These are phyloP conservation scores for Heliconius hermathena DNA, from an alignment of 1,140 invertebrate genomes.

Conservation along the genomic window DNA sequence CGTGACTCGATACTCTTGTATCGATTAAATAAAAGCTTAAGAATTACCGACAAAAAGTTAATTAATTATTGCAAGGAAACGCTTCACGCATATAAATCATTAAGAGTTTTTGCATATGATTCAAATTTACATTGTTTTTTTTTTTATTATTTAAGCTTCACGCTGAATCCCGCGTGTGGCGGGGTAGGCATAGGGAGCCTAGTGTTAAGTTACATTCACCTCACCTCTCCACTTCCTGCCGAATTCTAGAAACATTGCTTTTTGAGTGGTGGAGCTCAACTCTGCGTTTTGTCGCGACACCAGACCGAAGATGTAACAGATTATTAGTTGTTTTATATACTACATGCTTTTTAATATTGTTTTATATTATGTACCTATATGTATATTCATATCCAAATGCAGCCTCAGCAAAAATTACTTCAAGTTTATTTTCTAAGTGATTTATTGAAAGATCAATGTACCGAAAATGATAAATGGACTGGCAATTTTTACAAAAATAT, in stretches of 20 bases:
- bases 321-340: too few species aligned
- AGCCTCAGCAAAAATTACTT: neutral
- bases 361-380: too few species aligned
- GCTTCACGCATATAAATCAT: neutral
- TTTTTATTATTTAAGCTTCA: too few species aligned
- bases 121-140: neutral
- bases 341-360: too few species aligned
- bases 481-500: neutral
- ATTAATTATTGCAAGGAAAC: neutral
- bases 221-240: too few species aligned
- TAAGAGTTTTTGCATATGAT: neutral
- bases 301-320: too few species aligned
- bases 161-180: too few species aligned
- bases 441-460: neutral
- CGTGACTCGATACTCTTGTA: slow-evolving; percentile 1
- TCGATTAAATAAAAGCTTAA: neutral
- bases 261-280: too few species aligned
- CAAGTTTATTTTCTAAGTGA: neutral
- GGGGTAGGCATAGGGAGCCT: too few species aligned
- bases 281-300: too few species aligned
- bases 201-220: too few species aligned
- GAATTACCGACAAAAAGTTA: neutral
- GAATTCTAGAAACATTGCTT: too few species aligned
- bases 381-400: neutral
- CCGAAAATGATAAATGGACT: neutral